Conservation (phyloP, 1,140 invertebrate genomes). For the Matsumurasca onukii region DNA sequence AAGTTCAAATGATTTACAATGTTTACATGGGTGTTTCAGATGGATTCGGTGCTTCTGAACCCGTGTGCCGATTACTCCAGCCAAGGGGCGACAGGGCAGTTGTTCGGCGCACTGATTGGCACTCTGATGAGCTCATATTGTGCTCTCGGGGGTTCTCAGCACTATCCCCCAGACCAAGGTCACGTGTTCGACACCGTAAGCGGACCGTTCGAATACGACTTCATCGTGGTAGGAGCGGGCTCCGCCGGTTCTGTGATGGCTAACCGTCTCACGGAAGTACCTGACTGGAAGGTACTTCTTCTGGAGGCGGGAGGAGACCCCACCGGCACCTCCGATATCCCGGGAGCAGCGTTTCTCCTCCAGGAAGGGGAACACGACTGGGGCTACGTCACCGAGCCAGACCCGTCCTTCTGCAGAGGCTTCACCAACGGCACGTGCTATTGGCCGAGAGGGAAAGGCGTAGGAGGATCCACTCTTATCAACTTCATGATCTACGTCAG, state of each 20-base stretch:
- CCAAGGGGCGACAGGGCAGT: conserved; percentile 1
- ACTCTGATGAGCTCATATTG: conserved; percentile 10
- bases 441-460: conserved; percentile 58
- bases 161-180: conserved; percentile 5
- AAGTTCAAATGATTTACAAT: too few relatives aligned
- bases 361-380: conserved; percentile 57
- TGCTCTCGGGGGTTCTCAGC: background rate
- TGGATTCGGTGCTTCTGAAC: background rate
- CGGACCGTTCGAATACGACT: conserved; percentile 48
- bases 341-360: conserved; percentile 43
- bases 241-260: conserved; percentile 67
- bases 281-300: conserved; percentile 59
- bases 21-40: background rate
- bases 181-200: background rate
- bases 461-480: conserved; percentile 63
- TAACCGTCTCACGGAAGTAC: conserved; percentile 57
- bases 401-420: conserved; percentile 50
- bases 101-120: conserved; percentile 3
- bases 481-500: conserved; percentile 65
- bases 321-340: conserved; percentile 53
- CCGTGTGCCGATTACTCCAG: conserved; percentile 13
- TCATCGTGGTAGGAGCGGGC: conserved; percentile 59
- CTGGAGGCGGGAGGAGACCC: conserved; percentile 74
- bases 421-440: conserved; percentile 68
- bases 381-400: conserved; percentile 56